These are phyloP conservation scores for Fulmarus glacialis DNA, from an alignment of 2,113 vertebrate species.

Conservation along the genomic window DNA sequence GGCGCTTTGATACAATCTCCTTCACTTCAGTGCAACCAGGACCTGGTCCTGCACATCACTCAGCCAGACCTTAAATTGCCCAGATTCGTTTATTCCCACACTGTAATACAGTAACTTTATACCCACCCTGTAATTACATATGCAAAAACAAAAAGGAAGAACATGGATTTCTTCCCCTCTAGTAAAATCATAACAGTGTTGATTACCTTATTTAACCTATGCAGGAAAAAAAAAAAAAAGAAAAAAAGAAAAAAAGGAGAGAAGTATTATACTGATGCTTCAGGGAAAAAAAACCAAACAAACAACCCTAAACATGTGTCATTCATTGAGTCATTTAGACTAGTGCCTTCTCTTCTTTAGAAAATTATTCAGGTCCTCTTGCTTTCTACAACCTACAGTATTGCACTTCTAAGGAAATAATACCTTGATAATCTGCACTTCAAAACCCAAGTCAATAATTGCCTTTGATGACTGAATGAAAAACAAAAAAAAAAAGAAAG, in stretches of 20 bases:
- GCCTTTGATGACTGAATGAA: neutral
- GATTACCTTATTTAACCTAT: conserved; percentile 49
- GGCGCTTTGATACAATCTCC: neutral
- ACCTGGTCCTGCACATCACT: neutral
- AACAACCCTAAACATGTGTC: neutral
- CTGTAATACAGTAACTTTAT: conserved; percentile 39
- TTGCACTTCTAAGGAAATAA: conserved; percentile 55
- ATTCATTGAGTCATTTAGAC: conserved; percentile 11
- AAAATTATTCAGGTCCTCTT: conserved; percentile 47
- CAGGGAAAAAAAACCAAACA: neutral
- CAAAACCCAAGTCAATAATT: conserved; percentile 66
- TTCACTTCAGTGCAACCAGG: neutral
- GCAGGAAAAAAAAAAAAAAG: neutral
- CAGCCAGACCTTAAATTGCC: conserved; percentile 5
- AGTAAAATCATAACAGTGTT: conserved; percentile 5
- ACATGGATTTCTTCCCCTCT: neutral
- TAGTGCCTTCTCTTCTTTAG: conserved; percentile 30
- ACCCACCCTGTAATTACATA: neutral
- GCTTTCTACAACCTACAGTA: conserved; percentile 20
- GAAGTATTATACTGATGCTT: neutral
- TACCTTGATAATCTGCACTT: conserved; percentile 66
- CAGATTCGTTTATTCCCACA: neutral
- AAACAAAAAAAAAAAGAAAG: neutral
- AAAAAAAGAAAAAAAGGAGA: neutral
- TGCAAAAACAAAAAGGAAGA: neutral